Evolutionary conservation across 2,113 vertebrate species (phyloP).

Genomic region (Cynoglossus semilaevis): DNA sequence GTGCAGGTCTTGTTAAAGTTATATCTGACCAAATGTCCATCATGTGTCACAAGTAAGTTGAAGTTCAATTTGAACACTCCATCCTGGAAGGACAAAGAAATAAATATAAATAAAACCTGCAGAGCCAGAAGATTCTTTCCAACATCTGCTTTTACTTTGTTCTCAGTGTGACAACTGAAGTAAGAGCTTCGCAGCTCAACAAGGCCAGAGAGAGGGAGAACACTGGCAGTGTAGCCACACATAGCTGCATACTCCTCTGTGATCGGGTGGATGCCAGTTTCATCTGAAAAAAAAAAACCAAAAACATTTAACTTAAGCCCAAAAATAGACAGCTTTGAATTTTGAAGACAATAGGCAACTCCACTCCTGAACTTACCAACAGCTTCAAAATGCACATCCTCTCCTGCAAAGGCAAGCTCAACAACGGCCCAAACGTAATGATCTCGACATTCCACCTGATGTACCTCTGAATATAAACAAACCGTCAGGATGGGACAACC

Average conservation of each 20-base stretch:
- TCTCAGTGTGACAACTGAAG: conserved; percentile 67
- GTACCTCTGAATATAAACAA: conserved; percentile 13
- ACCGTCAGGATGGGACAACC: not conserved
- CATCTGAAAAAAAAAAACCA: conserved; percentile 30
- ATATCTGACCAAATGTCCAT: conserved; percentile 16
- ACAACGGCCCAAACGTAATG: conserved; percentile 37
- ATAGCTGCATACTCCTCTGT: conserved; percentile 41
- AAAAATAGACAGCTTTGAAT: not conserved
- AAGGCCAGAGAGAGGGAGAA: conserved; percentile 10
- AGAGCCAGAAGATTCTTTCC: too few species aligned
- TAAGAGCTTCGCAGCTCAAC: conserved; percentile 63
- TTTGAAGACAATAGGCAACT: not conserved
- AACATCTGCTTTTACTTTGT: conserved; percentile 34
- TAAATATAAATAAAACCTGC: not conserved
- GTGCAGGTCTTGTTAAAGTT: conserved; percentile 54
- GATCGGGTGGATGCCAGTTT: conserved; percentile 42
- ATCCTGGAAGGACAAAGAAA: conserved; percentile 18
- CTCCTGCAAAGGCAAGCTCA: conserved; percentile 26
- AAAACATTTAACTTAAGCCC: not conserved
- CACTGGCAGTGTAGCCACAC: conserved; percentile 63
- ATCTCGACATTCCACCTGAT: conserved; percentile 29
- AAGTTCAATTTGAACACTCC: conserved; percentile 52
- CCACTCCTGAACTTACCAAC: conserved; percentile 32
- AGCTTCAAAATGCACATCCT: conserved; percentile 46
- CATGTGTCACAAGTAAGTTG: conserved; percentile 26